phyloP scores from a whole-genome alignment of 2,797 vertebrate genomes.

The Oreochromis grahami region DNA sequence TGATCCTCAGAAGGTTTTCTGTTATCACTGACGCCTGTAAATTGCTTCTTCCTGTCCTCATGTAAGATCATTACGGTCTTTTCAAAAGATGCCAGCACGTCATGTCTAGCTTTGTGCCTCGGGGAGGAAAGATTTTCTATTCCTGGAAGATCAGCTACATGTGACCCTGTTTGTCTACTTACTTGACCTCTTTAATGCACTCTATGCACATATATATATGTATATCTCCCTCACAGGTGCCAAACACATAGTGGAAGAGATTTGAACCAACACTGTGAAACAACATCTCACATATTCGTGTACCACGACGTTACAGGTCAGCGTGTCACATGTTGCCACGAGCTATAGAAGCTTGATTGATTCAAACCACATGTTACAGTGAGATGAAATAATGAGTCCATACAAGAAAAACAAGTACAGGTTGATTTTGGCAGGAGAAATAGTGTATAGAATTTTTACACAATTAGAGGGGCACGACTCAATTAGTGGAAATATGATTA shows the following conservation, averaged over 20 bases:
- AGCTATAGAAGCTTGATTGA: not conserved
- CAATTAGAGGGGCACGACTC: not conserved
- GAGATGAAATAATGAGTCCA: not conserved
- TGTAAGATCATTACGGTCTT: not conserved
- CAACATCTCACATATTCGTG: constrained; percentile 14
- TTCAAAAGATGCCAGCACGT: not conserved
- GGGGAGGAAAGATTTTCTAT: not conserved
- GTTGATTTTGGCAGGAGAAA: constrained; percentile 31
- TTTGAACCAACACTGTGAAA: not conserved
- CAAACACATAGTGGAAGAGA: not conserved
- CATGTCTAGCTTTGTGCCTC: not conserved
- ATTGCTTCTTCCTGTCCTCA: not conserved
- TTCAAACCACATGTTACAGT: constrained; percentile 30
- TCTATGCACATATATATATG: not conserved
- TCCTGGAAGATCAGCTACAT: not conserved
- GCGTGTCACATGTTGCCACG: constrained; percentile 8
- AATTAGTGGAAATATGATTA: constrained; percentile 35
- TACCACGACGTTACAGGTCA: not conserved
- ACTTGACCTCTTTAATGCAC: not conserved
- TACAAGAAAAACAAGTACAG: not conserved
- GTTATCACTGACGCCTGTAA: not conserved
- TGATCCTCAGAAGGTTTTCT: not conserved
- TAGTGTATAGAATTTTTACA: not conserved
- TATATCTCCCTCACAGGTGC: not conserved
- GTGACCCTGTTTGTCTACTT: not conserved